Base-by-base conservation (phyloP, 2,888 invertebrate species). In the Morpho deidamia region DNA sequence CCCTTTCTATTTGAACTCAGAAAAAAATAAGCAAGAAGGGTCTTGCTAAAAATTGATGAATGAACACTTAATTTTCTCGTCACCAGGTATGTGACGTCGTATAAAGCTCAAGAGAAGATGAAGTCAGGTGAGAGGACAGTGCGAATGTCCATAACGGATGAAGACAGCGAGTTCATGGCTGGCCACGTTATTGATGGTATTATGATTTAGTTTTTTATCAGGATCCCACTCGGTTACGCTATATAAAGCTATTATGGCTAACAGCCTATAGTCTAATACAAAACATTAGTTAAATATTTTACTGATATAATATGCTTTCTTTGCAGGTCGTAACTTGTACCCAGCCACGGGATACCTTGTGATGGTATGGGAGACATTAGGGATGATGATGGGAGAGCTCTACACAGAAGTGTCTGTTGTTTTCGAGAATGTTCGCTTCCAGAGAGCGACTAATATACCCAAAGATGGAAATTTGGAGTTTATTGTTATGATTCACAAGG, bases 151-250 rank as follows among this genome's bases (percentile, higher is more conserved):
- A 81, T 93, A 5, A 78, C 80, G 0, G 93, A 94, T 60, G 94
- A 94, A 55, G 92, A 93, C 67, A 92, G 91, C 70, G 93, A 94
- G 51, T 97, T 92, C 70, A 89, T 97, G 78, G 81, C 85, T 35
- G 97, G 96, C 0, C 97, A 98, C 78, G 91, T 93, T 9, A 94
- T 98, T 58, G 97, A 98, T 78, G 96, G 97, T 92, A 37, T 37
- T 37, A 37, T 8, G 23, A 3, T 23, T 23, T 23, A 23, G 23
- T 23, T 23, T 23, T 23, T 23, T 23, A 23, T 23, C 23, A 0
- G 23, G 23, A 2, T 1, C 23, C 23, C 23, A 2, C 23, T 5
- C 23, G 23, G n/a, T 23, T 5, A 0, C 2, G 23, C 2, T 5
- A 23, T 23, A 23, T n/a, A 23, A 23, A 23, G 14, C 23, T 5